These are phyloP conservation scores for Xerus rutilus DNA, from an alignment of 2,797 vertebrate species.

Conservation along the genomic window DNA sequence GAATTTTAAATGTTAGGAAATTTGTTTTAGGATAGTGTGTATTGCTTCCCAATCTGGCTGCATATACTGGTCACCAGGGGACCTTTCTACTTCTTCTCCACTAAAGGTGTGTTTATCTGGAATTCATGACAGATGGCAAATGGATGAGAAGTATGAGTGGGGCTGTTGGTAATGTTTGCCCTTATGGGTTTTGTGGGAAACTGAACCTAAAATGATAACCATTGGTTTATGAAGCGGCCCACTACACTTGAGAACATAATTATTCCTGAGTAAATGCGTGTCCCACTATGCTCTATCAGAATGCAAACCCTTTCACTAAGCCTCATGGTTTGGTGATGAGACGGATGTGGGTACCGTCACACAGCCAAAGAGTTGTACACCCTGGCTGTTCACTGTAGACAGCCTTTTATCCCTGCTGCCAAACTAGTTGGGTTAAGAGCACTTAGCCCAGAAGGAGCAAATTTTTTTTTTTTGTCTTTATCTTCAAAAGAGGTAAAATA, in stretches of 20 bases:
- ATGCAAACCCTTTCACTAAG: background rate
- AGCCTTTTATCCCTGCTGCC: background rate
- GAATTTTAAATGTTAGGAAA: background rate
- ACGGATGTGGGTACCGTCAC: too few relatives aligned
- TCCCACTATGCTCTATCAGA: background rate
- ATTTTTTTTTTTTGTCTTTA: background rate
- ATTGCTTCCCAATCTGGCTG: background rate
- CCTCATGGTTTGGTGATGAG: background rate
- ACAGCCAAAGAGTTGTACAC: background rate
- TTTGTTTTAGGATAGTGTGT: background rate
- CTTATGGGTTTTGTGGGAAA: conserved; percentile 6
- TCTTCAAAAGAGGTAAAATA: background rate
- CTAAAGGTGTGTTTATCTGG: background rate
- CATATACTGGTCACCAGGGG: background rate
- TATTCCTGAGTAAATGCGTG: background rate
- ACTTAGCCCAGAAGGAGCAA: background rate
- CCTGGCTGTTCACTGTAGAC: background rate
- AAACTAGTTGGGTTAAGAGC: background rate
- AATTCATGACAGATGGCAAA: background rate
- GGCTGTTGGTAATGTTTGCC: background rate
- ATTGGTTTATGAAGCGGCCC: background rate
- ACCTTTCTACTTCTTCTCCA: conserved; percentile 4
- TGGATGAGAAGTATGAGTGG: background rate
- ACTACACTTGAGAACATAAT: background rate
- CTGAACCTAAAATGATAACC: background rate